These are phyloP conservation scores for Melikaiella ostensackeni DNA, from an alignment of 2,888 invertebrate species.

Conservation along the genomic window DNA sequence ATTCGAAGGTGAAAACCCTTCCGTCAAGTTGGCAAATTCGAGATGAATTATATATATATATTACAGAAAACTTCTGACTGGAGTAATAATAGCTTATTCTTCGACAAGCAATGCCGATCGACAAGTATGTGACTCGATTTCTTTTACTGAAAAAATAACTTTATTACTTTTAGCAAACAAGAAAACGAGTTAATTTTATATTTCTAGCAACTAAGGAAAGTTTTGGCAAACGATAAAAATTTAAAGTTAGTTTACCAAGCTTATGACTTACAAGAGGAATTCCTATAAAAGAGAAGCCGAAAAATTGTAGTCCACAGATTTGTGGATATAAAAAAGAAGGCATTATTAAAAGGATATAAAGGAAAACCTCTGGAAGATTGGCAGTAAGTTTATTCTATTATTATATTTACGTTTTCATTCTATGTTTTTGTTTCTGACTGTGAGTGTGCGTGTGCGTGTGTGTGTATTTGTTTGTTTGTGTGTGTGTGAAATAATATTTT, in stretches of 20 bases:
- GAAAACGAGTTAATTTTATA: background rate
- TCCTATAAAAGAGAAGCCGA: background rate
- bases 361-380: background rate
- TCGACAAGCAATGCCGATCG: background rate
- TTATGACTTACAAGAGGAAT: background rate
- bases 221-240: background rate
- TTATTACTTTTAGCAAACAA: background rate
- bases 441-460: background rate
- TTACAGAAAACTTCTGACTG: background rate
- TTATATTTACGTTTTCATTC: background rate
- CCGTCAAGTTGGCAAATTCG: too few species aligned
- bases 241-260: background rate
- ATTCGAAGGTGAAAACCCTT: too few species aligned
- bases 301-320: constrained; percentile 7
- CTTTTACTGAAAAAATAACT: background rate
- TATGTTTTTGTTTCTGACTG: background rate
- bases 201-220: background rate
- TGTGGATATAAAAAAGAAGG: background rate
- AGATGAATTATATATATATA: background rate
- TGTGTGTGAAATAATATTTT: too few species aligned
- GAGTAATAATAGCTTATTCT: background rate
- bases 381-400: background rate
- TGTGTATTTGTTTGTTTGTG: too few species aligned
- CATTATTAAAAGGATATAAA: background rate
- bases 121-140: background rate